Conservation (phyloP, 2,888 invertebrate genomes). For the Ommatoiulus sabulosus region DNA sequence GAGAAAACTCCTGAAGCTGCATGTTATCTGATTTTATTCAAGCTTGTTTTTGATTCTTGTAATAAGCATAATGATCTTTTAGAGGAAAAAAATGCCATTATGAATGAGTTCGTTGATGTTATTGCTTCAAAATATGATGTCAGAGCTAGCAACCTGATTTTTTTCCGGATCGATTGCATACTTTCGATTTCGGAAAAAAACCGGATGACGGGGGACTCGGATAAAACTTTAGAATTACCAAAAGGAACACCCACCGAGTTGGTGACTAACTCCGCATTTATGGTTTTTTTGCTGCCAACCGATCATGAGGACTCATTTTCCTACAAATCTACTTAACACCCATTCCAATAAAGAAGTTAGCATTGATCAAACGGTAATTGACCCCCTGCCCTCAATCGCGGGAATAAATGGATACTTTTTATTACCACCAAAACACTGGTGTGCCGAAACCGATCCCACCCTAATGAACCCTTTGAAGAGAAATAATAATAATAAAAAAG, state of each 20-base stretch:
- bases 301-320: constrained; percentile 18
- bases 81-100: too few species aligned
- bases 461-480: not conserved
- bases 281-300: not conserved
- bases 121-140: too few species aligned
- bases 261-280: not conserved
- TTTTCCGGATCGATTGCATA: not conserved
- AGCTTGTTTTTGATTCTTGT: too few species aligned
- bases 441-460: not conserved
- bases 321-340: constrained; percentile 34
- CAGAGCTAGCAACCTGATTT: not conserved
- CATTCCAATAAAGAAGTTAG: not conserved
- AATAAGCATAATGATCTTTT: too few species aligned
- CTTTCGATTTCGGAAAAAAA: not conserved
- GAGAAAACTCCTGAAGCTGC: too few species aligned
- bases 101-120: too few species aligned
- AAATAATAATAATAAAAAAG: not conserved
- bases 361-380: constrained; percentile 28
- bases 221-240: not conserved
- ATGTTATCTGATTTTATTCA: too few species aligned
- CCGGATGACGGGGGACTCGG: not conserved
- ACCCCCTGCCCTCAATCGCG: constrained; percentile 14
- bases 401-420: not conserved
- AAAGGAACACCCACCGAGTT: constrained; percentile 16
- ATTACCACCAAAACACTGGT: not conserved